These are phyloP conservation scores for Philonicus albiceps DNA, from an alignment of 2,888 invertebrate genomes.

Conservation along the genomic window DNA sequence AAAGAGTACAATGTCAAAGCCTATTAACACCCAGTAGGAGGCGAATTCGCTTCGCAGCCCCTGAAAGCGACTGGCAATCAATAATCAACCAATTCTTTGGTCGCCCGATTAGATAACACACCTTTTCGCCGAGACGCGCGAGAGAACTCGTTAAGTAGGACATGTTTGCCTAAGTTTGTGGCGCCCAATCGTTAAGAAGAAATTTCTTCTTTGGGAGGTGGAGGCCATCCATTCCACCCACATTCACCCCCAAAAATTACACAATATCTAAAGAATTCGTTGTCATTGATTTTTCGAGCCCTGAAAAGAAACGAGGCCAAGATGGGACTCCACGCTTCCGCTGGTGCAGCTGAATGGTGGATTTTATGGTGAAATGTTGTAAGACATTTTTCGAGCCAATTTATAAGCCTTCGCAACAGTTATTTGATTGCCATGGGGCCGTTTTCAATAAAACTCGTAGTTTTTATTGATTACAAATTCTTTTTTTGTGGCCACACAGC, in stretches of 20 bases:
- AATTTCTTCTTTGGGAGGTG: not conserved
- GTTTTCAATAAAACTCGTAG: not conserved
- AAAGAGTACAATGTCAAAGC: constrained; percentile 24
- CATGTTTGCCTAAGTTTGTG: not conserved
- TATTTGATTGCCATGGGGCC: not conserved
- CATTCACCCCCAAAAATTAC: not conserved
- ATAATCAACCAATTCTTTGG: not conserved
- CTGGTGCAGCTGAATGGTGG: not conserved
- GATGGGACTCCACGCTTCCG: not conserved
- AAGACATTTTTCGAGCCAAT: not conserved
- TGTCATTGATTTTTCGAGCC: constrained; percentile 4
- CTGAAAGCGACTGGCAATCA: not conserved
- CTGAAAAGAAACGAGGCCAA: not conserved
- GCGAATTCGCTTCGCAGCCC: not conserved
- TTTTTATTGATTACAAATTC: constrained; percentile 25
- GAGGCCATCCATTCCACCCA: not conserved
- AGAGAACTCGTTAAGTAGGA: not conserved
- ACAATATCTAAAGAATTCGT: not conserved
- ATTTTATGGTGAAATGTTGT: not conserved
- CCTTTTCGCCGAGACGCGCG: not conserved
- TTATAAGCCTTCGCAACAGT: not conserved
- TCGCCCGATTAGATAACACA: not conserved
- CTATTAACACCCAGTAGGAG: not conserved
- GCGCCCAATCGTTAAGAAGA: not conserved
- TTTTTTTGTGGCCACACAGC: not conserved